Evolutionary conservation across 2,888 invertebrate species (phyloP).

Genomic region (Megalurothrips usitatus): DNA sequence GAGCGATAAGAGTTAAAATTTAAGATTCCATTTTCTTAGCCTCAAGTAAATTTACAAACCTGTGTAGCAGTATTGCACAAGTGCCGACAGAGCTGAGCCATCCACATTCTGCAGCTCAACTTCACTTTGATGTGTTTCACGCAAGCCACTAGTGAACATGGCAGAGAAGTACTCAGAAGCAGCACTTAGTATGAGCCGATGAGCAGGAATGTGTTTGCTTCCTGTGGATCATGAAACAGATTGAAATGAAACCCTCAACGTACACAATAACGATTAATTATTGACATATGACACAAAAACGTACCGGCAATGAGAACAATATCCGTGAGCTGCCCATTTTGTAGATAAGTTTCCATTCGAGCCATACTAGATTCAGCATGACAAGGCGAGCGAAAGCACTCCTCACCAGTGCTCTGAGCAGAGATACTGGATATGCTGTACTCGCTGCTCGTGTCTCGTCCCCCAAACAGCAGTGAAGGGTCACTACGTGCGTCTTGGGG

Average conservation of each 20-base stretch:
- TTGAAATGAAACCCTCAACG: constrained; percentile 27
- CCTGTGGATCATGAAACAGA: constrained; percentile 45
- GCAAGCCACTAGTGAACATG: constrained; percentile 87
- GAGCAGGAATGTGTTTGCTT: constrained; percentile 65
- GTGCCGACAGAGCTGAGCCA: constrained; percentile 75
- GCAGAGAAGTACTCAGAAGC: constrained; percentile 93
- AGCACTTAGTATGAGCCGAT: constrained; percentile 83
- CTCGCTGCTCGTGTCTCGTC: neutral
- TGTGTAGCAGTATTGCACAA: constrained; percentile 88
- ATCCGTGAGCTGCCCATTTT: constrained; percentile 80
- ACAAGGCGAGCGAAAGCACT: constrained; percentile 68
- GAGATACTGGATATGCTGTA: constrained; percentile 3
- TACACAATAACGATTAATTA: constrained; percentile 32
- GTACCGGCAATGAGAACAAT: constrained; percentile 76
- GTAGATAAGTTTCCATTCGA: constrained; percentile 76
- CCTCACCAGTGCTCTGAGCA: constrained; percentile 50
- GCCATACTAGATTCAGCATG: constrained; percentile 78
- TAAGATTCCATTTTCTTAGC: constrained; percentile 29
- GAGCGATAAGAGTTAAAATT: neutral
- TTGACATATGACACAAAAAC: constrained; percentile 28
- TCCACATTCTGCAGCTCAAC: constrained; percentile 80
- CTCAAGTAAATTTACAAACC: constrained; percentile 47
- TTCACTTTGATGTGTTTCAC: constrained; percentile 78
- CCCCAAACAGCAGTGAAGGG: neutral
- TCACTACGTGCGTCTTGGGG: neutral